These are phyloP conservation scores for Thalpophila matura DNA, from an alignment of 2,888 invertebrate species.

Conservation along the genomic window DNA sequence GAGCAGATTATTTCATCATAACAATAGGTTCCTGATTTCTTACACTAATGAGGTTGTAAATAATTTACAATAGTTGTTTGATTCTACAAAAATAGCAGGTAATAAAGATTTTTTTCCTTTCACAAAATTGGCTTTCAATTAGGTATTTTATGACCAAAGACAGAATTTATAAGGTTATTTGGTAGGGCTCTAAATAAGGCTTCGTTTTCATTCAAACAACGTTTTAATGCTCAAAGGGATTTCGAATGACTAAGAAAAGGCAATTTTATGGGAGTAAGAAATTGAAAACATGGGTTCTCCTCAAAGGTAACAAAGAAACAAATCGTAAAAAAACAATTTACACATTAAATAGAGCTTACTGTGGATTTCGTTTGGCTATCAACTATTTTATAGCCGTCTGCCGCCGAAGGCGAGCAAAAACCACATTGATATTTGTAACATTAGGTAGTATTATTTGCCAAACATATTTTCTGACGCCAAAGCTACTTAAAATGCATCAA, in stretches of 20 bases:
- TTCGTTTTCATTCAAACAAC: constrained; percentile 24
- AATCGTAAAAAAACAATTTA: constrained; percentile 52
- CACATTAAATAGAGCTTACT: constrained; percentile 41
- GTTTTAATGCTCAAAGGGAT: constrained; percentile 35
- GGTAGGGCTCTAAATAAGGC: constrained; percentile 28
- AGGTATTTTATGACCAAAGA: background rate
- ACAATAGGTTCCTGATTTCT: constrained; percentile 15
- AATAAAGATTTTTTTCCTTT: too few relatives aligned
- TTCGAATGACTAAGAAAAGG: constrained; percentile 40
- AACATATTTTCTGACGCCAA: constrained; percentile 6
- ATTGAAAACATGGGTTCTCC: constrained; percentile 41
- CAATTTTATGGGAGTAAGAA: constrained; percentile 38
- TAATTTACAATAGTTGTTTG: background rate
- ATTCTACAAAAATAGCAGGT: background rate
- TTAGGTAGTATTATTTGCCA: constrained; percentile 8
- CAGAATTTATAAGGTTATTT: constrained; percentile 10
- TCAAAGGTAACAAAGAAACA: constrained; percentile 40
- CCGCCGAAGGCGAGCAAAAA: constrained; percentile 43
- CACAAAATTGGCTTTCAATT: background rate
- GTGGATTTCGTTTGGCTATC: constrained; percentile 38
- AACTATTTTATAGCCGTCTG: constrained; percentile 39
- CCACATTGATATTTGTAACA: constrained; percentile 33
- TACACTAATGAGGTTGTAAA: background rate
- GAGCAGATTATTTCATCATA: constrained; percentile 32
- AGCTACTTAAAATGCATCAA: constrained; percentile 6